Conservation (phyloP, 1,140 invertebrate species). For the Fopius arisanus region DNA sequence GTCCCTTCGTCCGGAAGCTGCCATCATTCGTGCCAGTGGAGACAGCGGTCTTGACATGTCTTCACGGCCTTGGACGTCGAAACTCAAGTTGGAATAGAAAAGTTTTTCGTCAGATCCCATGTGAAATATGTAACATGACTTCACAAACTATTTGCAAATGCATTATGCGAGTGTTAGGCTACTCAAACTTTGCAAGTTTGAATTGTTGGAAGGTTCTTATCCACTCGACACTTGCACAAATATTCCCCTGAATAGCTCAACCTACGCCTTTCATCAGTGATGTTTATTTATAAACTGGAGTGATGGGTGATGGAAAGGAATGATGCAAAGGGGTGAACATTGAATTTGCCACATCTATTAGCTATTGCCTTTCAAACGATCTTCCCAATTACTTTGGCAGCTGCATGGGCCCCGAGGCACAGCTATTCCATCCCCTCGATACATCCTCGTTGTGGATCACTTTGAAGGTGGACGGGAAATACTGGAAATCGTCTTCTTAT, state of each 20-base stretch:
- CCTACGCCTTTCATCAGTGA: not conserved
- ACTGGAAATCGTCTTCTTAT: slow-evolving; percentile 26
- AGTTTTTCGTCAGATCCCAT: not conserved
- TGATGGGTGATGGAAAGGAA: not conserved
- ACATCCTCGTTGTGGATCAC: slow-evolving; percentile 13
- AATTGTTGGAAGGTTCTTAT: not conserved
- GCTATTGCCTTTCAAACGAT: slow-evolving; percentile 17
- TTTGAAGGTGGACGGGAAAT: slow-evolving; percentile 27
- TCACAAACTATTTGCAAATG: not conserved
- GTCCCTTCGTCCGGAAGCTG: not conserved
- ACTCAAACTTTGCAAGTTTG: not conserved
- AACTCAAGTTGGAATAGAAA: slow-evolving; percentile 13
- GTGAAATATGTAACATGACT: slow-evolving; percentile 15
- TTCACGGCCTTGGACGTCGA: slow-evolving; percentile 4
- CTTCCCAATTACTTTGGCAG: slow-evolving; percentile 23
- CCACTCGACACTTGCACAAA: not conserved
- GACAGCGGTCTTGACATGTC: slow-evolving; percentile 10
- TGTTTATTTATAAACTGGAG: not conserved
- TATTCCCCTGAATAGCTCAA: not conserved
- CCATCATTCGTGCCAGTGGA: not conserved
- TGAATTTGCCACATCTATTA: not conserved
- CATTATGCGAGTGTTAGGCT: not conserved
- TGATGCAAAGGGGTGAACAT: not conserved
- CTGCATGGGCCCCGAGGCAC: not conserved
- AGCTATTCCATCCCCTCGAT: slow-evolving; percentile 20